These are phyloP conservation scores for Parazoanthus darwini DNA, from an alignment of 92 coral and sea anemone genomes.

Conservation along the genomic window DNA sequence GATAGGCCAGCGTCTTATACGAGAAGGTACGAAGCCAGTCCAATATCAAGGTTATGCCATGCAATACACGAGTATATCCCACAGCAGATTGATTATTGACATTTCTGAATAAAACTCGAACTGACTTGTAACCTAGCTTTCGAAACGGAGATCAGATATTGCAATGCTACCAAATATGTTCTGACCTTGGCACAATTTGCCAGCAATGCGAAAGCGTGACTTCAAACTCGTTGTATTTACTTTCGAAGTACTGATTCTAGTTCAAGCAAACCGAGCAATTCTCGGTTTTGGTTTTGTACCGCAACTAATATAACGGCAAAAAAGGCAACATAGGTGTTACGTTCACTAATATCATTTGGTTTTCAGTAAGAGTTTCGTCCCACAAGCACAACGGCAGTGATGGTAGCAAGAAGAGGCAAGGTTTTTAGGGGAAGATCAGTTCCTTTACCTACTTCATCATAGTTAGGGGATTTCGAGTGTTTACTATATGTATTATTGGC, in stretches of 20 bases:
- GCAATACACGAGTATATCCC: slow-evolving; percentile 9
- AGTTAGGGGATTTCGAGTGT: background rate
- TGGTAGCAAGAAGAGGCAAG: background rate
- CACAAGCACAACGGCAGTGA: background rate
- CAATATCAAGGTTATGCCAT: slow-evolving; percentile 10
- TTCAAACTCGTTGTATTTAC: background rate
- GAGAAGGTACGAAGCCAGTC: background rate
- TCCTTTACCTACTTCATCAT: background rate
- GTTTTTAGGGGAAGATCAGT: background rate
- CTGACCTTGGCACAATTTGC: background rate
- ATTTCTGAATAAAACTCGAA: background rate
- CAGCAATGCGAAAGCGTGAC: background rate
- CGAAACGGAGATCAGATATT: background rate
- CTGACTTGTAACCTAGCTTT: background rate
- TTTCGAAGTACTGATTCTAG: background rate
- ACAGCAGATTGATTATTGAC: background rate
- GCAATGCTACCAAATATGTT: background rate
- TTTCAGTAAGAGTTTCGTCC: background rate
- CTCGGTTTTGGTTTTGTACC: background rate
- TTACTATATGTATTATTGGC: background rate
- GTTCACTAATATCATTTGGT: too few relatives aligned
- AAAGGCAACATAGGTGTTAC: background rate
- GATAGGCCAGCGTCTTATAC: background rate
- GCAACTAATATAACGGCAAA: background rate
- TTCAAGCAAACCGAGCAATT: background rate